A percentile compares a stretch with the other conserved stretches of the same genome.
These are phyloP conservation scores for Standfussiana lucernea DNA, from an alignment of 2,888 invertebrate species.

Conservation along the genomic window DNA sequence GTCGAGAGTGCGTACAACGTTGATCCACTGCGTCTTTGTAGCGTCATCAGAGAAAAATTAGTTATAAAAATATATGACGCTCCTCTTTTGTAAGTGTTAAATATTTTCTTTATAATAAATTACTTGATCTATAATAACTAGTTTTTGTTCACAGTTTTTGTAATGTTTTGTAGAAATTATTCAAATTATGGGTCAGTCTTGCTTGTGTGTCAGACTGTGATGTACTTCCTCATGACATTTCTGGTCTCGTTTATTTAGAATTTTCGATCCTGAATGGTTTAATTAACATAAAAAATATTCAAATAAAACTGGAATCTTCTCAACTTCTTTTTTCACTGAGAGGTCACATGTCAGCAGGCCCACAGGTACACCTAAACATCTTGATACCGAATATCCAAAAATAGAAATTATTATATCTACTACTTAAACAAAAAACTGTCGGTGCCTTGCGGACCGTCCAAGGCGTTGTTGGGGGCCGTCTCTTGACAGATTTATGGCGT, in stretches of 20 bases:
- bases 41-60: conserved; percentile 67
- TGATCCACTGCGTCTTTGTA: conserved; percentile 77
- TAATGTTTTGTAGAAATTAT: not conserved
- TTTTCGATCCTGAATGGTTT: too few relatives aligned
- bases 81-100: conserved; percentile 4
- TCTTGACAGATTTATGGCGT: conserved; percentile 88
- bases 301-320: not conserved
- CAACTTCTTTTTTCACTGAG: not conserved
- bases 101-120: conserved; percentile 3
- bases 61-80: not conserved
- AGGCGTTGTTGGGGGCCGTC: conserved; percentile 82
- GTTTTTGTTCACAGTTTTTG: not conserved
- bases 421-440: conserved; percentile 68
- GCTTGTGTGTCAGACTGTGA: not conserved
- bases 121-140: not conserved
- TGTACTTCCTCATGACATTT: not conserved
- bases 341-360: conserved; percentile 45
- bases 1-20: conserved; percentile 69
- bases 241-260: not conserved
- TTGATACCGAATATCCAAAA: conserved; percentile 61
- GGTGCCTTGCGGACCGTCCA: conserved; percentile 80
- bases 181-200: not conserved
- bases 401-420: conserved; percentile 68
- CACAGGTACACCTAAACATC: conserved; percentile 61
- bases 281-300: not conserved